Percentiles rank a stretch among this genome's conserved stretches.
Conservation (phyloP, 2,888 invertebrate species). For the Pardosa pseudoannulata region DNA sequence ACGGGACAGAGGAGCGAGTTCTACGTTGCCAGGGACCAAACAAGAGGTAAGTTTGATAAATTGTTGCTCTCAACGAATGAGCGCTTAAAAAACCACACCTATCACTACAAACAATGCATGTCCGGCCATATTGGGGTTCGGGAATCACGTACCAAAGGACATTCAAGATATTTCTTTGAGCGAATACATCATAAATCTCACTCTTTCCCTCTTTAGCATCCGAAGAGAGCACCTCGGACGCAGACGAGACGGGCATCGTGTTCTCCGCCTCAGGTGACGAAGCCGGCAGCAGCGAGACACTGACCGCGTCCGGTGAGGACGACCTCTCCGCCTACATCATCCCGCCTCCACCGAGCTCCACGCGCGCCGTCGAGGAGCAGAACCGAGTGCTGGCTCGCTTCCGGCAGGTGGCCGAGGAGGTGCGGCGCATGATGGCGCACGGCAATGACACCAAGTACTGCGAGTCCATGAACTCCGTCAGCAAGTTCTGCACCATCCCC, state of each 20-base stretch:
- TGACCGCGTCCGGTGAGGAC: constrained; percentile 78
- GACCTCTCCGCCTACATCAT: constrained; percentile 91
- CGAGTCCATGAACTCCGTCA: constrained; percentile 62
- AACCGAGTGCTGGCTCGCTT: constrained; percentile 74
- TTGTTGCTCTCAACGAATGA: too few relatives aligned
- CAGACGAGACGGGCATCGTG: constrained; percentile 47
- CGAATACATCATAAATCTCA: too few relatives aligned
- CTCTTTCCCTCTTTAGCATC: constrained; percentile 5
- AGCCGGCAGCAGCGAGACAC: background rate
- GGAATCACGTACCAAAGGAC: too few relatives aligned
- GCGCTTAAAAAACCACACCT: too few relatives aligned
- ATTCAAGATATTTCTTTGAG: too few relatives aligned
- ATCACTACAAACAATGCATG: too few relatives aligned
- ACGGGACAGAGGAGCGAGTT: constrained; percentile 59
- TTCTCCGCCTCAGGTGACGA: constrained; percentile 36
- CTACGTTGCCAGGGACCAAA: constrained; percentile 6
- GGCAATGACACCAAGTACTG: constrained; percentile 53
- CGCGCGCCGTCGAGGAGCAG: constrained; percentile 68
- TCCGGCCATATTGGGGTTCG: too few relatives aligned
- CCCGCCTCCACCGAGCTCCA: constrained; percentile 83
- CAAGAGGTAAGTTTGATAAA: constrained; percentile 32
- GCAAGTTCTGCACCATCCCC: constrained; percentile 70
- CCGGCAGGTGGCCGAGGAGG: constrained; percentile 74
- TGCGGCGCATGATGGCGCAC: constrained; percentile 73
- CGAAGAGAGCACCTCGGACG: background rate